A percentile compares a stretch with the other conserved stretches of the same genome.
Conservation (phyloP, 1,140 invertebrate species). For the Acromyrmex echinatior region DNA sequence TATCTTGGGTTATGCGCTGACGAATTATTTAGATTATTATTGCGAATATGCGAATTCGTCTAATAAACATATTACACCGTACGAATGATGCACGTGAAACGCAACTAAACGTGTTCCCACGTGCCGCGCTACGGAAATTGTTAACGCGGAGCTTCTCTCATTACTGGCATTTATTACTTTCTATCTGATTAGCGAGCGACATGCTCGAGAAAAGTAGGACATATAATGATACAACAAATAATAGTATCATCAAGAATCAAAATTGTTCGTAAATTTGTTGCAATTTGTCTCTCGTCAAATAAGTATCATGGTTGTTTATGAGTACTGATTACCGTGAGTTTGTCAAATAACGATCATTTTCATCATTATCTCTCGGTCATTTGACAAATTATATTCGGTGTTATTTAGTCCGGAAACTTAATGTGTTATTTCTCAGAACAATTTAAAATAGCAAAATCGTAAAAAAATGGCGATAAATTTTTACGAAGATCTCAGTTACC, state of each 20-base stretch:
- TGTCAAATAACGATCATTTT: conserved; percentile 21
- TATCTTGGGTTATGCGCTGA: neutral
- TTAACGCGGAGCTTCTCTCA: conserved; percentile 40
- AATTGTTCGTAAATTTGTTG: conserved; percentile 14
- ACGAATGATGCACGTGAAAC: conserved; percentile 38
- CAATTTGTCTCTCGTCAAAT: conserved; percentile 22
- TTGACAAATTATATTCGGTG: neutral
- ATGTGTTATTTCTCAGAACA: no score
- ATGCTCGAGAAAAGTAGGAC: conserved; percentile 37
- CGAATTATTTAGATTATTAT: conserved; percentile 37
- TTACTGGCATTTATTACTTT: conserved; percentile 63
- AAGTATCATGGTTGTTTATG: neutral
- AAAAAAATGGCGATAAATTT: neutral
- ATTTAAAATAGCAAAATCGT: neutral
- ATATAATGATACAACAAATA: conserved; percentile 14
- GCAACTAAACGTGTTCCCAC: conserved; percentile 62
- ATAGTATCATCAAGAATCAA: conserved; percentile 4
- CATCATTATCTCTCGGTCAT: neutral
- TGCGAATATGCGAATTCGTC: conserved; percentile 29
- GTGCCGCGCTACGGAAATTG: conserved; percentile 52
- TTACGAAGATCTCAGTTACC: neutral
- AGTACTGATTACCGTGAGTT: conserved; percentile 7
- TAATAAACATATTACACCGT: conserved; percentile 51
- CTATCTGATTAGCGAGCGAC: conserved; percentile 29
- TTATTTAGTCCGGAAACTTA: neutral